Conservation (phyloP, 2,888 invertebrate species). For the Uropetala carovei region DNA sequence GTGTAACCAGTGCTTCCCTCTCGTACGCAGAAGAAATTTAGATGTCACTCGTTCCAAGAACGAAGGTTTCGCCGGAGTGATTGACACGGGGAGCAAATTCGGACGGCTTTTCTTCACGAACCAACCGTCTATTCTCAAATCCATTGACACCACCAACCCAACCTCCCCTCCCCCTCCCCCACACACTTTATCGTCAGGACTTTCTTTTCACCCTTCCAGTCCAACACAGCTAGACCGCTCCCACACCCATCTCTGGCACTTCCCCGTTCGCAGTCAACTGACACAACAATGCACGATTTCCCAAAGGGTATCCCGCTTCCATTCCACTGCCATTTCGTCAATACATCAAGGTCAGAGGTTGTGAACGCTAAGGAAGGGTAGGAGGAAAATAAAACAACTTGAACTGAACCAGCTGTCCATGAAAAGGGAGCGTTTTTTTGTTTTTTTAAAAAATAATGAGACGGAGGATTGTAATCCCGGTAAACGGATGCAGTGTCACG, state of each 20-base stretch:
- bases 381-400: not conserved
- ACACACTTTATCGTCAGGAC: not conserved
- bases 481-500: slow-evolving; percentile 7
- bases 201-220: not conserved
- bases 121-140: slow-evolving; percentile 33
- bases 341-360: slow-evolving; percentile 56
- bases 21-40: not conserved
- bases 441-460: not conserved
- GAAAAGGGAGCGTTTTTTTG: not conserved
- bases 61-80: slow-evolving; percentile 26
- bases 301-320: slow-evolving; percentile 13
- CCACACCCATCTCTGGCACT: not conserved
- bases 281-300: slow-evolving; percentile 50
- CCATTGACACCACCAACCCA: not conserved
- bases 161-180: not conserved
- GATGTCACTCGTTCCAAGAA: slow-evolving; percentile 50
- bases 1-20: too few relatives aligned
- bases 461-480: not conserved
- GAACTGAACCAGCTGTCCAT: not conserved
- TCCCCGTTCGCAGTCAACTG: not conserved
- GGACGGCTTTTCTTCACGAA: not conserved
- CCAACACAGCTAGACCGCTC: too few relatives aligned
- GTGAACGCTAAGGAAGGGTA: slow-evolving; percentile 2
- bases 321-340: slow-evolving; percentile 35
- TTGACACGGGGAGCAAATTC: slow-evolving; percentile 24